phyloP scores from a whole-genome alignment of 2,888 invertebrate species.

The Calliopum simillimum region DNA sequence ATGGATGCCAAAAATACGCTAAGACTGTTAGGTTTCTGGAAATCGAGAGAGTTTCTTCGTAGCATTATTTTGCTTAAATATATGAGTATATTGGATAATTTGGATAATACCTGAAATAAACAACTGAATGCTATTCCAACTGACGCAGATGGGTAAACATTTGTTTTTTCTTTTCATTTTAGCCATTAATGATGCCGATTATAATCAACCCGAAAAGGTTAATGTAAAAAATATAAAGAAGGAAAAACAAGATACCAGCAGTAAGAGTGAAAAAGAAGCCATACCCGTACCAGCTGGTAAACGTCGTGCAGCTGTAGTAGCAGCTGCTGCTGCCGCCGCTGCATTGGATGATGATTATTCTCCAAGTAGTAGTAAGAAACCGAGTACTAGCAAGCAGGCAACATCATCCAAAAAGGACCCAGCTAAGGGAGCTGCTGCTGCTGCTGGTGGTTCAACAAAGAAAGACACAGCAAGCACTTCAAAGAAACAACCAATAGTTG shows the following conservation, averaged over 20 bases:
- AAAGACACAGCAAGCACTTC: constrained; percentile 27
- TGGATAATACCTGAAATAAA: too few species aligned
- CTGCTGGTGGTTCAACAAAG: constrained; percentile 26
- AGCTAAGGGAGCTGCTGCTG: constrained; percentile 31
- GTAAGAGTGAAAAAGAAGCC: constrained; percentile 10
- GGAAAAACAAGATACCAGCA: constrained; percentile 52
- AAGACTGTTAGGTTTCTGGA: too few species aligned
- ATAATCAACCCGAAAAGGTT: constrained; percentile 50
- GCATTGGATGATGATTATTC: constrained; percentile 33
- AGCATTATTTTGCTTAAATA: too few species aligned
- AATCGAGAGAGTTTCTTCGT: too few species aligned
- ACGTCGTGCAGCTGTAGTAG: constrained; percentile 46
- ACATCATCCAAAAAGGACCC: constrained; percentile 36
- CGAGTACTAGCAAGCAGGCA: constrained; percentile 24
- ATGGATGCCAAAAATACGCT: too few species aligned
- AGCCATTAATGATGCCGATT: constrained; percentile 65
- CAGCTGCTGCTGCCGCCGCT: constrained; percentile 32
- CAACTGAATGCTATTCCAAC: too few species aligned
- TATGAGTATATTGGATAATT: too few species aligned
- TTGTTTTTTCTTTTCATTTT: constrained; percentile 36
- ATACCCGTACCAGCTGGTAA: constrained; percentile 45
- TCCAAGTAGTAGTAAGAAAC: constrained; percentile 33
- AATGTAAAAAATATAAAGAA: constrained; percentile 60
- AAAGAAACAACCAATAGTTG: constrained; percentile 39
- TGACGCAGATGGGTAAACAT: too few species aligned